Conservation (phyloP, 1,140 invertebrate species). For the Solenopsis invicta region DNA sequence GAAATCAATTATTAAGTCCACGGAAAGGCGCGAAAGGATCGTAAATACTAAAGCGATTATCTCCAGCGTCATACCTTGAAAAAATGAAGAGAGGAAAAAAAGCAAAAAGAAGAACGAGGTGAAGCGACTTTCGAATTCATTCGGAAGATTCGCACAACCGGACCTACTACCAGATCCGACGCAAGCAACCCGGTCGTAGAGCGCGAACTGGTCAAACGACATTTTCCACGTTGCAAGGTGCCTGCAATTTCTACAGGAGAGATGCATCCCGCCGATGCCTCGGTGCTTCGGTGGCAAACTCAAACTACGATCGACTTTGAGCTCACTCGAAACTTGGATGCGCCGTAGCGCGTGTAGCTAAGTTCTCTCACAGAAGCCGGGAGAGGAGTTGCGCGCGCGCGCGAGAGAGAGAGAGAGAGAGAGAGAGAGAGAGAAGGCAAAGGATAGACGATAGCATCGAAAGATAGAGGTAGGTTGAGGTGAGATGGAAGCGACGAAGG, state of each 20-base stretch:
- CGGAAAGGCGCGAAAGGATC: constrained; percentile 30
- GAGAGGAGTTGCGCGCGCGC: constrained; percentile 8
- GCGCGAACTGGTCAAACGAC: constrained; percentile 74
- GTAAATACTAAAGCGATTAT: constrained; percentile 52
- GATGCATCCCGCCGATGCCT: constrained; percentile 65
- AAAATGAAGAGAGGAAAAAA: neutral
- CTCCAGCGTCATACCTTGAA: neutral
- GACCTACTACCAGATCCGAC: constrained; percentile 63
- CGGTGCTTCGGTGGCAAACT: constrained; percentile 43
- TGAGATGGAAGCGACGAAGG: constrained; percentile 71
- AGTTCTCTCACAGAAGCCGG: constrained; percentile 54
- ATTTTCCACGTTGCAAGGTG: constrained; percentile 76
- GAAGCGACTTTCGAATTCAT: constrained; percentile 53
- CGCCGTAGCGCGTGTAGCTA: constrained; percentile 53
- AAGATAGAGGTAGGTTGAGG: constrained; percentile 63
- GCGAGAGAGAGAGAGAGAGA: neutral
- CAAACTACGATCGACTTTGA: constrained; percentile 66
- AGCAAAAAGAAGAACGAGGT: constrained; percentile 13
- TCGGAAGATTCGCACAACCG: constrained; percentile 63
- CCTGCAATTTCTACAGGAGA: constrained; percentile 70
- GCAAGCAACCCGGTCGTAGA: constrained; percentile 59
- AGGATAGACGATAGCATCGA: constrained; percentile 20
- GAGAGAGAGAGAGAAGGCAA: neutral
- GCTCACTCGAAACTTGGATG: constrained; percentile 62
- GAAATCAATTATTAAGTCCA: constrained; percentile 48